These are phyloP conservation scores for Phalacrocorax brasilianus DNA, from an alignment of 2,113 vertebrate genomes.

Conservation along the genomic window DNA sequence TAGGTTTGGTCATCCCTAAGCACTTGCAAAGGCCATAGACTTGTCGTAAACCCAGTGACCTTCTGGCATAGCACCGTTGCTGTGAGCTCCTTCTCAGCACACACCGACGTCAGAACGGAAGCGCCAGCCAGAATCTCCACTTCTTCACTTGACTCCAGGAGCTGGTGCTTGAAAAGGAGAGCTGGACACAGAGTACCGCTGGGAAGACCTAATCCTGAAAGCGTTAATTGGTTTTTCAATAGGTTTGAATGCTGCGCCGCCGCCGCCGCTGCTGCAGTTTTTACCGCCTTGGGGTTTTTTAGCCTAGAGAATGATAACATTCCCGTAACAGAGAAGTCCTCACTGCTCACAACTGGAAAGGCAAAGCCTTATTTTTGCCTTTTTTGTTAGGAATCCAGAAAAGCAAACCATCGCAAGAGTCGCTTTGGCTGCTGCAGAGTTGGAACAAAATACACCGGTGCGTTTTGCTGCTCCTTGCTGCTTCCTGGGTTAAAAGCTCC, in stretches of 20 bases:
- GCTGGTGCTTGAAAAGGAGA: background rate
- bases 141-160: background rate
- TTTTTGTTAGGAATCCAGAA: background rate
- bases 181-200: background rate
- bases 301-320: background rate
- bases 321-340: background rate
- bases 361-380: background rate
- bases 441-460: rapidly evolving
- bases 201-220: no score
- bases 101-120: rapidly evolving
- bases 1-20: background rate
- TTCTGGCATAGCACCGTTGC: rapidly evolving
- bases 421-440: background rate
- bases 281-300: background rate
- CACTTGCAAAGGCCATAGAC: background rate
- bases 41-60: background rate
- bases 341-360: rapidly evolving
- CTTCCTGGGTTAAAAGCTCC: background rate
- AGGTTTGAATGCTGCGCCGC: rapidly evolving
- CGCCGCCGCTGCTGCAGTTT: background rate
- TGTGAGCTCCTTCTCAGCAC: background rate
- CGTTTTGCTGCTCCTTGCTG: background rate
- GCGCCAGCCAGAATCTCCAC: no score
- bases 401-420: background rate
- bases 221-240: rapidly evolving